Evolutionary conservation across 2,888 invertebrate species (phyloP), one percentile per base, ranked within the genome.

Genomic region (Vanessa cardui): DNA sequence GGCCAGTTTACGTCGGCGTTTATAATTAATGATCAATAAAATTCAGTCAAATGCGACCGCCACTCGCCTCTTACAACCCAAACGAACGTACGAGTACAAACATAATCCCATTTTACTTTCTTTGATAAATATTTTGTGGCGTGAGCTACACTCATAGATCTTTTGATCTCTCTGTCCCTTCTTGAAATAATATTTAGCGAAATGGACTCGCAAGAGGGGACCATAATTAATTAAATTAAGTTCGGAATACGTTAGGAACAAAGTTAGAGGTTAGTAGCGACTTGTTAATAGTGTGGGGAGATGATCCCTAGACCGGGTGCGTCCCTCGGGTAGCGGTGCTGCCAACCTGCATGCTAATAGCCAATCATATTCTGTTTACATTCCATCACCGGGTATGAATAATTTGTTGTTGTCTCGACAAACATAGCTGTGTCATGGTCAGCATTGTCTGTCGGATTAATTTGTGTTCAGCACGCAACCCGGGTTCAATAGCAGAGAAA

Each of bases 361-460:
- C 91, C 92, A 92, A 92, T 92, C 92, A 92, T 90, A 90, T 90
- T 91, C 89, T 92, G 92, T 92, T 92, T 92, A 91, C 91, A 92
- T 92, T 92, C 89, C 92, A 92, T 92, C 92, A 88, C 81, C 79
- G 87, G 85, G 88, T 88, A 91, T 92, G 92, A 92, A 92, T 92
- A 91, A 92, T 92, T 91, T 89, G 91, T 89, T 92, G 90, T 91
- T 90, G 90, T 91, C 90, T 88, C 83, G 76, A 83, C 87, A 90
- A 90, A 91, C 88, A 89, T 79, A 81, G 80, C 79, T 78, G 80
- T 85, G 87, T 87, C 87, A 88, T 84, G 87, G 84, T 83, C 83
- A 85, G 83, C 76, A 92, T 92, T 92, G 92, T 92, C 88, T 85
- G 81, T 77, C 75, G 83, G 86, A 90, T 90, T 91, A 88, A 91